Base-by-base conservation (phyloP, 2,888 invertebrate genomes). In the Thalpophila matura region DNA sequence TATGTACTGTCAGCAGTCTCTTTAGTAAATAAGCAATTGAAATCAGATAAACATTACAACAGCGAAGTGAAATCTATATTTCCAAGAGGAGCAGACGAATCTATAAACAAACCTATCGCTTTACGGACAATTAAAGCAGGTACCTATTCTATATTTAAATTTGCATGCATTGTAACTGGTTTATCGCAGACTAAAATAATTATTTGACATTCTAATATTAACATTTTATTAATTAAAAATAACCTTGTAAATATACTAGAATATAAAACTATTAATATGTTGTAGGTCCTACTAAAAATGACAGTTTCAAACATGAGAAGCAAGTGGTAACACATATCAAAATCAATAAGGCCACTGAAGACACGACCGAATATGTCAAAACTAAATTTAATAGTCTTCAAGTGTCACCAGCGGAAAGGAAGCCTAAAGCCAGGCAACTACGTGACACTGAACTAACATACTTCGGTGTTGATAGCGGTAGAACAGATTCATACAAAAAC, bases 391-490 rank as follows among this genome's bases (percentile, higher is more conserved):
- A 82, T 51, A 70, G 72, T 9, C 70, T 88, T 51, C 85, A 88
- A 72, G 79, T 85, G 56, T 88, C 93, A 10, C 88, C 91, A 6
- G 81, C 80, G 20, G 83, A 83, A 59, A 79, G 73, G 22, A 89
- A 85, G 73, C 74, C 87, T 12, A 92, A 90, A 82, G 88, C 91
- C 4, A 90, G 96, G 71, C 94, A 96, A 85, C 87, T 96, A 38
- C 91, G 95, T 63, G 95, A 96, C 42, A 96, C 95, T 69, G 96
- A 96, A 79, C 89, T 96, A 45, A 95, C 96, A 62, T 96, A 95
- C 81, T 96, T 96, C 77, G 96, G 96, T 26, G 80, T 92, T 16
- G 81, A 85, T 46, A 83, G 85, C 37, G 59, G 72, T 14, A 75
- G 49, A 47, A 78, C 71, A 62, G 53, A 58, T n/a, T 56, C 33